Conservation (phyloP, 2,888 invertebrate species). For the Netelia virgata region DNA sequence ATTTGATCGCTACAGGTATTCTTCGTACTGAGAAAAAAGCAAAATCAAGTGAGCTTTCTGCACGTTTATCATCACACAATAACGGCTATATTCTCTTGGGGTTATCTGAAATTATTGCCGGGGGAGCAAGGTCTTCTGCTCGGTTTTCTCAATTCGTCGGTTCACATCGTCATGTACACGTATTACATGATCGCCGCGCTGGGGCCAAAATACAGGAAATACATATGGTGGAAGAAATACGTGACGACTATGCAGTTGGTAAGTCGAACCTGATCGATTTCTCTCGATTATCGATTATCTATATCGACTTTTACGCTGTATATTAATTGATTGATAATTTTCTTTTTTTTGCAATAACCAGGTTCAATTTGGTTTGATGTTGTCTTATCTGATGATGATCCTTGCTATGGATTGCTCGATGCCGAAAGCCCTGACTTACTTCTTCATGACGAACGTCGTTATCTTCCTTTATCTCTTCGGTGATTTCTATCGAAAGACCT, state of each 20-base stretch:
- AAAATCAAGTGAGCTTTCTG: conserved; percentile 87
- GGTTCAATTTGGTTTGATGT: conserved; percentile 90
- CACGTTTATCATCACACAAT: conserved; percentile 87
- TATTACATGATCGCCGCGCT: conserved; percentile 92
- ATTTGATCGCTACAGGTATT: conserved; percentile 83
- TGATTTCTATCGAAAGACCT: conserved; percentile 87
- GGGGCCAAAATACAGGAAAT: conserved; percentile 91
- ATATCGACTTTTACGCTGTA: too few relatives aligned
- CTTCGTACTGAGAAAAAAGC: conserved; percentile 87
- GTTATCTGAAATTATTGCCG: conserved; percentile 86
- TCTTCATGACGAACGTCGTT: conserved; percentile 86
- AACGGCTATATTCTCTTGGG: conserved; percentile 83
- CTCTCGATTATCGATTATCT: conserved; percentile 6
- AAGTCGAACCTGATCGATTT: conserved; percentile 76
- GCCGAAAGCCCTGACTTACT: conserved; percentile 86
- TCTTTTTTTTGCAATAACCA: conserved; percentile 79
- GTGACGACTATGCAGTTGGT: conserved; percentile 93
- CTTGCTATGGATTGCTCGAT: conserved; percentile 86
- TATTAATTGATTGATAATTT: background rate
- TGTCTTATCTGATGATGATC: conserved; percentile 87
- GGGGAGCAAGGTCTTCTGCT: conserved; percentile 91
- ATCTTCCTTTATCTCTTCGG: conserved; percentile 88
- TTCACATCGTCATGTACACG: conserved; percentile 93
- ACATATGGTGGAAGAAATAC: conserved; percentile 94
- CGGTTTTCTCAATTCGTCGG: conserved; percentile 90